Evolutionary conservation across 2,113 vertebrate genomes (phyloP).

Genomic region (Plecotus auritus): DNA sequence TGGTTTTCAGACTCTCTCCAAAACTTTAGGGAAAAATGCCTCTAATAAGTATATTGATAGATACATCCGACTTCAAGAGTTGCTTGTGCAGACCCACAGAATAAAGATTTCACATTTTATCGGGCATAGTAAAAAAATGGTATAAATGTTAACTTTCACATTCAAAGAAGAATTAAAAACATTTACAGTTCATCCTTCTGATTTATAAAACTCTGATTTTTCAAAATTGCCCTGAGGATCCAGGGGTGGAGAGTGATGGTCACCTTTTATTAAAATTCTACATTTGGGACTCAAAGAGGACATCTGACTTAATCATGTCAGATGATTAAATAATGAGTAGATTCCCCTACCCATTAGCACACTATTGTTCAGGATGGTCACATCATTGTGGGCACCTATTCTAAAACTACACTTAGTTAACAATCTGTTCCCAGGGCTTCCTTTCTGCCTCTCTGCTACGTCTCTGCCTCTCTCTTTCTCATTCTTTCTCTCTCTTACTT

Average conservation of each 20-base stretch:
- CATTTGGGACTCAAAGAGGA: neutral
- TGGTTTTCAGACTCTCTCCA: conserved; percentile 59
- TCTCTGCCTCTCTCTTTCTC: neutral
- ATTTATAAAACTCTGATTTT: conserved; percentile 24
- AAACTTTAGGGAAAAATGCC: conserved; percentile 16
- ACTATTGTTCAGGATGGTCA: neutral
- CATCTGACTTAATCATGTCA: neutral
- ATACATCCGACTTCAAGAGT: conserved; percentile 62
- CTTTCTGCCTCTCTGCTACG: neutral
- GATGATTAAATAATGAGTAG: neutral
- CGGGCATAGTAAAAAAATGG: conserved; percentile 32
- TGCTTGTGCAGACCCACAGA: conserved; percentile 25
- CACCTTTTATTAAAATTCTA: neutral
- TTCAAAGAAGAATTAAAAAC: conserved; percentile 16
- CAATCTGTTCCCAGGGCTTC: neutral
- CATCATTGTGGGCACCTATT: neutral
- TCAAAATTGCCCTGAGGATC: neutral
- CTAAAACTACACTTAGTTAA: neutral
- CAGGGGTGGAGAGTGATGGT: neutral
- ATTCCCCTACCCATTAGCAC: neutral
- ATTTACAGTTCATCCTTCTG: neutral
- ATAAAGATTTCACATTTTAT: conserved; percentile 50
- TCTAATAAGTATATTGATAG: conserved; percentile 67
- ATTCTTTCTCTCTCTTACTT: neutral
- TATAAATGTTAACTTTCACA: conserved; percentile 38